Evolutionary conservation across 1,140 invertebrate species (phyloP), one percentile per base, ranked within the genome.

Genomic region (Drosophila nigrodunni): DNA sequence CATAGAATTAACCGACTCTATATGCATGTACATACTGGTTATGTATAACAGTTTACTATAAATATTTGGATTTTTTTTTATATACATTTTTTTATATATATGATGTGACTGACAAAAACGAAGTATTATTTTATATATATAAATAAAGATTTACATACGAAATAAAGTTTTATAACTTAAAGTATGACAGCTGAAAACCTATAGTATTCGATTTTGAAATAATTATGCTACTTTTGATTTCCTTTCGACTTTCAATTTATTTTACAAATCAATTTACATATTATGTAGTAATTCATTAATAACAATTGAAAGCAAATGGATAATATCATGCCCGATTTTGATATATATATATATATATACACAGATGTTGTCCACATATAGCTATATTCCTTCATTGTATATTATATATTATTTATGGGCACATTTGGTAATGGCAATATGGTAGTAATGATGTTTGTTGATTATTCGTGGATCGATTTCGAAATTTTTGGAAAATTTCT

Each of bases 201-300:
- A 39, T 30, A 30, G 25, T 30, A 30, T 30, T 6, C 0, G 25
- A 30, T 30, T 5, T 30, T 3, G 25, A 4, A 25, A 3, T 3
- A 49, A 49, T 9, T 44, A 2, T 44, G 7, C n/a, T 2, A 47
- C 18, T 18, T 54, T 44, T 21, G 10, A 21, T 55, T 66, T 64
- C 18, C n/a, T 18, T 62, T 62, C 37, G 41, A 77, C 60, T 65
- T 15, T 59, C 11, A 77, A 76, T 64, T 77, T 77, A 77, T 70
- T 77, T 49, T 9, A 77, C 75, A 69, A 77, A 62, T 65, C 50
- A 43, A 47, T 55, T 30, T 30, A 30, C 25, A 9, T 43, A 25
- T 62, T 9, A 6, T 10, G 34, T 50, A 59, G 3, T 5, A 44
- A 35, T 62, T 52, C 35, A 50, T 68, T n/a, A 54, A 54, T 61